A percentile compares a stretch with the other conserved stretches of the same genome.
Conservation (phyloP, 2,113 vertebrate species). For the Pollachius pollachius region DNA sequence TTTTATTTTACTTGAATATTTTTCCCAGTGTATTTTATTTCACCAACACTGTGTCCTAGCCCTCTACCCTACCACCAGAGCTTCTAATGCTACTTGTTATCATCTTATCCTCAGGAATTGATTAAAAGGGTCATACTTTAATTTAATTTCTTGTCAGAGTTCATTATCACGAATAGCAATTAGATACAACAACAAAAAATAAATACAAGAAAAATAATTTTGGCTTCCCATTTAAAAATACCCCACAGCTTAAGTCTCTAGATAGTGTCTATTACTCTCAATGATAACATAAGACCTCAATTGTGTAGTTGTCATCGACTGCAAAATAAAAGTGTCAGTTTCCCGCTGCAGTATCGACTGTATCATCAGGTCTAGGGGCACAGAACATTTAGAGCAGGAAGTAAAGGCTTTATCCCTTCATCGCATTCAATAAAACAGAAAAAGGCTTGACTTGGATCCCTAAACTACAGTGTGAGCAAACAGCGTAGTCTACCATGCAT, state of each 20-base stretch:
- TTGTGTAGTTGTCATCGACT: no score
- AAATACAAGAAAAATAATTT: neutral
- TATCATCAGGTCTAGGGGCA: neutral
- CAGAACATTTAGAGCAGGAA: neutral
- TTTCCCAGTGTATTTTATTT: no score
- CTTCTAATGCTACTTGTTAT: neutral
- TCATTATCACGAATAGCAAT: no score
- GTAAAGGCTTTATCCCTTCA: no score
- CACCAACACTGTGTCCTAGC: no score
- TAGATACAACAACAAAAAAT: no score
- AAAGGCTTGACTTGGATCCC: constrained; percentile 63
- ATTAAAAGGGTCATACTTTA: constrained; percentile 1
- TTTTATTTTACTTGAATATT: no score
- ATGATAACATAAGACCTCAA: no score
- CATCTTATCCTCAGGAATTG: constrained; percentile 1
- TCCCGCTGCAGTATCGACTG: no score
- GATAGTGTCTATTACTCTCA: no score
- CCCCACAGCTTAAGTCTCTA: no score
- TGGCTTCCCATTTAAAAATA: neutral
- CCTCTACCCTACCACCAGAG: neutral
- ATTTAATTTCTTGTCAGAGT: neutral
- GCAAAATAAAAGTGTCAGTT: no score
- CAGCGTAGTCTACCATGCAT: constrained; percentile 26
- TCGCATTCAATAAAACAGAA: neutral
- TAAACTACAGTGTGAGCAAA: constrained; percentile 75